phyloP scores from a whole-genome alignment of 2,888 invertebrate species.

The Xestoiulus laeticollis region DNA sequence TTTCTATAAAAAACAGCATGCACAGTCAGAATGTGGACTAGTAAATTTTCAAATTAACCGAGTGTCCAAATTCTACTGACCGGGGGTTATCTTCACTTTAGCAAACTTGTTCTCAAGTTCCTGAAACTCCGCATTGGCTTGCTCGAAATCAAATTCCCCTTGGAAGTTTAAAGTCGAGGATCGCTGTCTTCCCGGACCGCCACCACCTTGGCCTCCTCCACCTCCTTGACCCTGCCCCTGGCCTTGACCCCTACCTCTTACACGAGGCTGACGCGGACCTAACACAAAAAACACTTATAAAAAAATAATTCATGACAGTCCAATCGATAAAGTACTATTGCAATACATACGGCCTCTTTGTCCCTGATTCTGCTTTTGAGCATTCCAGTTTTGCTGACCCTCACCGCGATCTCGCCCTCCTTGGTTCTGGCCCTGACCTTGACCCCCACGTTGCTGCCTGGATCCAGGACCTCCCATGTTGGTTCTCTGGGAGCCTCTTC shows the following conservation, averaged over 20 bases:
- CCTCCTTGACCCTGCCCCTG: constrained; percentile 54
- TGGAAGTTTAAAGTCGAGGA: constrained; percentile 85
- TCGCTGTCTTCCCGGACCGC: constrained; percentile 58
- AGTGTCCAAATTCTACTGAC: neutral
- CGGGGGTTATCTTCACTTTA: constrained; percentile 75
- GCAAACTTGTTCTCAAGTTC: constrained; percentile 84
- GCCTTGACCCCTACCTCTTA: constrained; percentile 51
- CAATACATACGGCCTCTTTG: constrained; percentile 6
- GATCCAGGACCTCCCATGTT: neutral
- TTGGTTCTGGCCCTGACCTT: neutral
- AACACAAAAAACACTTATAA: constrained; percentile 55
- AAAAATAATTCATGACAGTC: constrained; percentile 49
- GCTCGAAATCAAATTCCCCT: constrained; percentile 98
- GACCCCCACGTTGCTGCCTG: constrained; percentile 1
- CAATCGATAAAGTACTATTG: neutral
- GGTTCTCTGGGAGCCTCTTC: neutral
- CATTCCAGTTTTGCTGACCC: neutral
- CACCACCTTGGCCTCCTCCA: constrained; percentile 53
- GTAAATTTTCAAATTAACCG: constrained; percentile 59
- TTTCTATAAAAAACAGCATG: constrained; percentile 67
- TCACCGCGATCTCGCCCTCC: neutral
- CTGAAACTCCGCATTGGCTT: constrained; percentile 96
- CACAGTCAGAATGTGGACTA: constrained; percentile 57
- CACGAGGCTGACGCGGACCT: constrained; percentile 54
- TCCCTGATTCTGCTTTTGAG: neutral